phyloP scores from a whole-genome alignment of 1,140 invertebrate genomes.

The Drosophila oshimai region DNA sequence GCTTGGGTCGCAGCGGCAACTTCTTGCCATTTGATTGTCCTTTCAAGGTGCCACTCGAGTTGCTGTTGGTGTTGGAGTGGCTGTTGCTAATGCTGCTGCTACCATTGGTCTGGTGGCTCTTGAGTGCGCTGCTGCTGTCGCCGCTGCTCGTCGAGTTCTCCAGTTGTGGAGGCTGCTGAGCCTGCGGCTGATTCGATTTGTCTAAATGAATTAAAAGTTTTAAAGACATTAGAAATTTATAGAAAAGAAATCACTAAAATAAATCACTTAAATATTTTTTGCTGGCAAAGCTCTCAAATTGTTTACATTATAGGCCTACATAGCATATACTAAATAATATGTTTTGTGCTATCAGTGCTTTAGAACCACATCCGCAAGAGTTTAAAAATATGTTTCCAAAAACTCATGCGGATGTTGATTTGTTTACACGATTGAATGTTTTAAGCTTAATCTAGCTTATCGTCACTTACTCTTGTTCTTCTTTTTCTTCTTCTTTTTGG shows the following conservation, averaged over 20 bases:
- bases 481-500: constrained; percentile 82
- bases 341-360: too few species aligned
- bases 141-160: constrained; percentile 64
- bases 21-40: constrained; percentile 73
- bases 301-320: too few species aligned
- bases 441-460: background rate
- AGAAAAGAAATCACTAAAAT: too few species aligned
- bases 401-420: background rate
- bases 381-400: too few species aligned
- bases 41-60: constrained; percentile 63
- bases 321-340: too few species aligned
- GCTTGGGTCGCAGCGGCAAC: constrained; percentile 48
- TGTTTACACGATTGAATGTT: too few species aligned
- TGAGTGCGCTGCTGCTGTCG: constrained; percentile 36
- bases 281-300: too few species aligned
- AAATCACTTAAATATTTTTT: too few species aligned
- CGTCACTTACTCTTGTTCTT: constrained; percentile 83
- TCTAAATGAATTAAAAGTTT: constrained; percentile 16
- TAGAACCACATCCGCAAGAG: too few species aligned
- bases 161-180: constrained; percentile 39
- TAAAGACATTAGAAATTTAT: background rate
- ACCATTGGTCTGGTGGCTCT: constrained; percentile 23
- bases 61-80: constrained; percentile 41
- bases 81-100: constrained; percentile 46
- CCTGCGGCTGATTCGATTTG: constrained; percentile 60